These are phyloP conservation scores for Athetis lepigone DNA, from an alignment of 2,888 invertebrate genomes.

Conservation along the genomic window DNA sequence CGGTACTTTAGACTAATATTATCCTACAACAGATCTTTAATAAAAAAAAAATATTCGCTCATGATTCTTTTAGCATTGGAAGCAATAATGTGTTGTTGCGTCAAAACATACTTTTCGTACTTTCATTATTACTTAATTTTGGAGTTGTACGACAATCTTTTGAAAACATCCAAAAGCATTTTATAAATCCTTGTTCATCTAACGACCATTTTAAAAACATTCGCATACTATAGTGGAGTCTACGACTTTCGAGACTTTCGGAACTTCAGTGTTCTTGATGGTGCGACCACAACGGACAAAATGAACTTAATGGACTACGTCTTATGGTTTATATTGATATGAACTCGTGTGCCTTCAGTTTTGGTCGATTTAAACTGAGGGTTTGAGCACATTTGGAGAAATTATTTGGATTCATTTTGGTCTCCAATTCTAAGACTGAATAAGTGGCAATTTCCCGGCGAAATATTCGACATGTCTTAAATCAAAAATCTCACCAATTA, in stretches of 20 bases:
- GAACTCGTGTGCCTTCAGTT: constrained; percentile 29
- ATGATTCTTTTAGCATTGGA: too few species aligned
- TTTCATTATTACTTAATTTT: too few species aligned
- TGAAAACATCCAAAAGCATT: too few species aligned
- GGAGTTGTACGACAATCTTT: too few species aligned
- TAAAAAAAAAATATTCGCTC: too few species aligned
- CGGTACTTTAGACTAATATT: too few species aligned
- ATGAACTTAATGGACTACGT: constrained; percentile 46
- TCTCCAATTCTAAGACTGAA: background rate
- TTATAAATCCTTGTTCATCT: constrained; percentile 45
- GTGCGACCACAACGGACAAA: constrained; percentile 32
- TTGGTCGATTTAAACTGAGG: constrained; percentile 36
- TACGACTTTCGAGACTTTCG: constrained; percentile 24
- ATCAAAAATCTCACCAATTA: background rate
- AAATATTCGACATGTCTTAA: constrained; percentile 5
- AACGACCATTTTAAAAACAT: constrained; percentile 19
- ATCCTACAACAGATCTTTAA: too few species aligned
- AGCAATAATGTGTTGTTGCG: too few species aligned
- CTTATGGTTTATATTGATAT: constrained; percentile 16
- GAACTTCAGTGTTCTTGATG: constrained; percentile 39
- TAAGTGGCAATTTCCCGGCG: constrained; percentile 1
- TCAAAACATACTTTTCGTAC: background rate
- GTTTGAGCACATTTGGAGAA: background rate
- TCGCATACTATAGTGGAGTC: constrained; percentile 32
- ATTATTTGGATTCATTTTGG: constrained; percentile 1